Evolutionary conservation across 2,797 vertebrate species (phyloP), one percentile per base, ranked within the genome.

Genomic region (Spheniscus humboldti): DNA sequence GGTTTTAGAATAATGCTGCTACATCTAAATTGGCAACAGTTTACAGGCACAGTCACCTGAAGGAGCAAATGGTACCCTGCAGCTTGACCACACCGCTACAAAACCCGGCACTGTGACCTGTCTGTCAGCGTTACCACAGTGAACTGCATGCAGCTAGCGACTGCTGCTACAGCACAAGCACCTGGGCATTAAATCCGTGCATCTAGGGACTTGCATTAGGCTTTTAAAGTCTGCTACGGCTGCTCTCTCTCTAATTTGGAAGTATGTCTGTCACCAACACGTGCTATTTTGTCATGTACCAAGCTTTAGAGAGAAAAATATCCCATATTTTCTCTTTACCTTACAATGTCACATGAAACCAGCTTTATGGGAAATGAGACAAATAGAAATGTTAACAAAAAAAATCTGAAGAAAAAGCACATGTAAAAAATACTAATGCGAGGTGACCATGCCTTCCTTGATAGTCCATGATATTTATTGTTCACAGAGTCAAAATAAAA

Each of bases 71-170:
- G 27, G 57, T 10, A 10, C 60, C 62, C n/a, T 14, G 53, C 77
- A 35, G 35, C 28, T 6, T 7, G 43, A 31, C 10, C 24, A 1
- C 41, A 3, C 16, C 1, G 1, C 31, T 2, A 6, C 6, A 3
- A 4, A 27, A 3, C 11, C 22, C 13, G 6, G 66, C 33, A 1
- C 55, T 1, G 39, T 0, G 5, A 6, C 30, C 13, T 0, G 14
- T 37, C 60, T 28, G 6, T 2, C 11, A 3, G 55, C 52, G 3
- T 4, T 1, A 1, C 53, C 13, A 1, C 8, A 2, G 53, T 2
- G 48, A 71, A 18, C 24, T 35, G 1, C 52, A 6, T 7, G 67
- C 66, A 43, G 48, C 23, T 1, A 6, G 50, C 10, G 15, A 6
- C 31, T 7, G 24, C 35, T n/a, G 69, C 76, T 13, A 1, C 31